Conservation (phyloP, 2,888 invertebrate genomes). For the Ctenicera cuprea region DNA sequence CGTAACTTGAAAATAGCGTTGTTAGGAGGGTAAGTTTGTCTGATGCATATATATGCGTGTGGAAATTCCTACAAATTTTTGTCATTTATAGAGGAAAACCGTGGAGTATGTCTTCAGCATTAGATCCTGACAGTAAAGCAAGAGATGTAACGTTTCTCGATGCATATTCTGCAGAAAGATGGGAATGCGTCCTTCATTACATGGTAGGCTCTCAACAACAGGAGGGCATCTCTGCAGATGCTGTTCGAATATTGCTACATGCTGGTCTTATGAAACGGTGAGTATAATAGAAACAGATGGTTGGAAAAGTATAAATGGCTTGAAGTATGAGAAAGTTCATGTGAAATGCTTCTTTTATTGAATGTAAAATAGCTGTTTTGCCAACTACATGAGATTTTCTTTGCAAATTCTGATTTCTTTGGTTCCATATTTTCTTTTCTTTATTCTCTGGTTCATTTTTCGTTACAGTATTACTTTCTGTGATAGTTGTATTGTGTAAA, state of each 20-base stretch:
- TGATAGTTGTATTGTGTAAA: too few relatives aligned
- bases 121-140: conserved; percentile 91
- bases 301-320: too few relatives aligned
- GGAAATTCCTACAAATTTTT: background rate
- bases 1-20: conserved; percentile 92
- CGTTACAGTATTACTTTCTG: too few relatives aligned
- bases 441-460: too few relatives aligned
- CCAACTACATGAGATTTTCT: too few relatives aligned
- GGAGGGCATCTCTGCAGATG: conserved; percentile 94
- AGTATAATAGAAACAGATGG: too few relatives aligned
- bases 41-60: background rate
- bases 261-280: conserved; percentile 94
- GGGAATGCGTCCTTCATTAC: conserved; percentile 98
- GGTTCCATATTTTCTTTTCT: too few relatives aligned
- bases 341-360: too few relatives aligned
- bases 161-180: conserved; percentile 92
- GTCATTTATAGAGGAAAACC: conserved; percentile 81
- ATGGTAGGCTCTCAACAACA: conserved; percentile 95
- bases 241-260: conserved; percentile 93
- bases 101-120: conserved; percentile 89
- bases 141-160: conserved; percentile 92
- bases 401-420: too few relatives aligned
- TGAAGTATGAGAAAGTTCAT: too few relatives aligned
- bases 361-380: conserved; percentile 60
- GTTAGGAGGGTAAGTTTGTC: conserved; percentile 84